These are phyloP conservation scores for Bubalus kerabau DNA, from an alignment of 2,113 vertebrate genomes.

Conservation along the genomic window DNA sequence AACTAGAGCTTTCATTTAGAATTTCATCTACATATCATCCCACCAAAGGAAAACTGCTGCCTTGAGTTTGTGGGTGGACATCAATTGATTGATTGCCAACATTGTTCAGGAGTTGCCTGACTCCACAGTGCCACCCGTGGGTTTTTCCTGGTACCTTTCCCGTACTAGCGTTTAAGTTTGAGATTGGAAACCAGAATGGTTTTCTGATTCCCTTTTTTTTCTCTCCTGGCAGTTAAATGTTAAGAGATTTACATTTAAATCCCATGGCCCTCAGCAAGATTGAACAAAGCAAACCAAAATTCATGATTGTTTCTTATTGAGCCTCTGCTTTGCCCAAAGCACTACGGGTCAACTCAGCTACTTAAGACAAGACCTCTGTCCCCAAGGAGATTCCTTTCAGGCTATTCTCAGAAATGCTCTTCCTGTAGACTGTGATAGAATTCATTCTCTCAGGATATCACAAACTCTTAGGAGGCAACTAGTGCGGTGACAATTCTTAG, in stretches of 20 bases:
- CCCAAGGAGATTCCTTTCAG: neutral
- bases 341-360: neutral
- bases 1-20: neutral
- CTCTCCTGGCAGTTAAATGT: neutral
- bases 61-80: neutral
- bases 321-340: neutral
- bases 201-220: constrained; percentile 16
- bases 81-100: neutral
- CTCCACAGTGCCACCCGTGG: neutral
- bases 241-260: constrained; percentile 7
- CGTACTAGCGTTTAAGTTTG: neutral
- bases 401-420: neutral
- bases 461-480: neutral
- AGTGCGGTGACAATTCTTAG: neutral
- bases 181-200: neutral
- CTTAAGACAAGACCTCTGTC: neutral
- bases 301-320: neutral
- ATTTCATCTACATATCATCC: neutral
- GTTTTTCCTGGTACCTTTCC: neutral
- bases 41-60: neutral
- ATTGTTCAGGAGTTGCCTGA: neutral
- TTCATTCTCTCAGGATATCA: neutral
- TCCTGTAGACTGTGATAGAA: neutral
- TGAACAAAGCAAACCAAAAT: neutral
- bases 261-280: neutral